These are phyloP conservation scores for Siphamia tubifer DNA, from an alignment of 2,113 vertebrate species.

Conservation along the genomic window DNA sequence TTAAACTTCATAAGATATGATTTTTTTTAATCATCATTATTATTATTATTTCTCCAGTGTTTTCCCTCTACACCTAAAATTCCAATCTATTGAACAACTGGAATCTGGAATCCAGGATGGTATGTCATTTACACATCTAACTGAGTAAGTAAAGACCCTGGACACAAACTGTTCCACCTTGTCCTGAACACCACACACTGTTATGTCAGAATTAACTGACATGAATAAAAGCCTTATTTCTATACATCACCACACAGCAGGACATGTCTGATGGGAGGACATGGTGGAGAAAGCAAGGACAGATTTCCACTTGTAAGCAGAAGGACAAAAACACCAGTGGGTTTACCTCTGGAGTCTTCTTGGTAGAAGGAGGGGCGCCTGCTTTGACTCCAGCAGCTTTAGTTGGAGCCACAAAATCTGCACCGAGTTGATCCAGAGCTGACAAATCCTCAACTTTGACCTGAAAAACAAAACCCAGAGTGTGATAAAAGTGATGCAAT, in stretches of 20 bases:
- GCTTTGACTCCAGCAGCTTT: conserved; percentile 40
- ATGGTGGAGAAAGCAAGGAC: neutral
- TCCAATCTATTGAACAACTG: no score
- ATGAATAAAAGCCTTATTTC: no score
- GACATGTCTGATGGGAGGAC: neutral
- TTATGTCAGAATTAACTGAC: no score
- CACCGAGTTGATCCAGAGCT: conserved; percentile 24
- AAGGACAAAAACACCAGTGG: neutral
- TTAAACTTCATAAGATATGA: no score
- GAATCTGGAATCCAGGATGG: no score
- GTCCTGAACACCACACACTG: no score
- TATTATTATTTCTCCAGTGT: no score
- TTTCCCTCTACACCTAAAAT: no score
- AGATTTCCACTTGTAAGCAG: neutral
- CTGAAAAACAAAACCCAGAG: conserved; percentile 7
- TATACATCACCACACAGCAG: neutral
- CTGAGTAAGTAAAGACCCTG: no score
- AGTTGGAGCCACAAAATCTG: conserved; percentile 33
- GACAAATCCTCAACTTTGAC: conserved; percentile 28
- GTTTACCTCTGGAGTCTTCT: conserved; percentile 42
- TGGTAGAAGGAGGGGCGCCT: neutral
- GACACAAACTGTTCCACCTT: no score
- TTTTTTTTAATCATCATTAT: no score
- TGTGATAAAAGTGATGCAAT: neutral
- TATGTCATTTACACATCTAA: no score